phyloP scores from a whole-genome alignment of 2,797 vertebrate genomes.

The Trachops cirrhosus region DNA sequence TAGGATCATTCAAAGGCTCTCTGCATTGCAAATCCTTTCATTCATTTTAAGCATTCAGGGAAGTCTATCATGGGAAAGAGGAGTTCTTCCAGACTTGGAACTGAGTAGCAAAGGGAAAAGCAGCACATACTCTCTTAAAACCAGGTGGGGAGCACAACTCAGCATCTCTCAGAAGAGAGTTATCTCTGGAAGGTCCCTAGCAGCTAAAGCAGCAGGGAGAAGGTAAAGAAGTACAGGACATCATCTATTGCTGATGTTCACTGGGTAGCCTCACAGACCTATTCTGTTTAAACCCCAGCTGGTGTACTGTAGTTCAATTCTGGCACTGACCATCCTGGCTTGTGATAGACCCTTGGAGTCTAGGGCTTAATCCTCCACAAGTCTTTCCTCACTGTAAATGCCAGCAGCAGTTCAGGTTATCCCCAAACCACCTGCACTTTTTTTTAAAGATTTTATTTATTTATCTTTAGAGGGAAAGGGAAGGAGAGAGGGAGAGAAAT shows the following conservation, averaged over 20 bases:
- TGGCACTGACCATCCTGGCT: background rate
- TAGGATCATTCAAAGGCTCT: background rate
- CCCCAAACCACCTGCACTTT: background rate
- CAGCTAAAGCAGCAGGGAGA: background rate
- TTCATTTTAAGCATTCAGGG: background rate
- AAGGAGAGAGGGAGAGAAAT: no score
- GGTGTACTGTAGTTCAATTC: background rate
- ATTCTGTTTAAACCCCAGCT: background rate
- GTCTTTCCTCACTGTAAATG: background rate
- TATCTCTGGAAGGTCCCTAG: background rate
- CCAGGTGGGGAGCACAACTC: background rate
- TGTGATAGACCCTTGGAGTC: background rate
- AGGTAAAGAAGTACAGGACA: background rate
- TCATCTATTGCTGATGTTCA: background rate
- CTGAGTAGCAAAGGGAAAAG: background rate
- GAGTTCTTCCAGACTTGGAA: background rate
- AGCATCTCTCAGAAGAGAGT: background rate
- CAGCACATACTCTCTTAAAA: background rate
- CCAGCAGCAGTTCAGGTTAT: background rate
- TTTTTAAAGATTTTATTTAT: no score
- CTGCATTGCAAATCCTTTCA: background rate
- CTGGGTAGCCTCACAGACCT: background rate
- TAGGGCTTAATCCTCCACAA: background rate
- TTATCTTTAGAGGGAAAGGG: no score
- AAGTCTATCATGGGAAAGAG: background rate